phyloP scores from a whole-genome alignment of 2,113 vertebrate genomes.

The Tachycineta bicolor region DNA sequence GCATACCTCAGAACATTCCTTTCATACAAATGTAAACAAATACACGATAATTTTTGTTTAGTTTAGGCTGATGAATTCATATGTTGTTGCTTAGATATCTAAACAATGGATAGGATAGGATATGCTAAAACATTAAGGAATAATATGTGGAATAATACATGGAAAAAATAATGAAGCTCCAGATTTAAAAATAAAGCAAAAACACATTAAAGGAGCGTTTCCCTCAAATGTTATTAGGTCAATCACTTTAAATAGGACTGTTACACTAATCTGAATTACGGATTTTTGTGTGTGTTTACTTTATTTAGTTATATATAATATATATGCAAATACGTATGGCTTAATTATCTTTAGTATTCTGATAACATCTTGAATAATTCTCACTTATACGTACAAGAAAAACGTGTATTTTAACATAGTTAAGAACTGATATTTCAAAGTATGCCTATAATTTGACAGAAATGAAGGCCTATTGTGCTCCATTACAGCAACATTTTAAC shows the following conservation, averaged over 20 bases:
- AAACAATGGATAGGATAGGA: constrained; percentile 73
- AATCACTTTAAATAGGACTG: constrained; percentile 76
- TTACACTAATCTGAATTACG: constrained; percentile 77
- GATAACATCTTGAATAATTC: constrained; percentile 72
- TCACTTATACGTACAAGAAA: constrained; percentile 71
- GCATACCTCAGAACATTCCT: constrained; percentile 85
- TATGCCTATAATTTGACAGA: constrained; percentile 40
- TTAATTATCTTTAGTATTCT: constrained; percentile 75
- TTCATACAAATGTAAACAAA: constrained; percentile 93
- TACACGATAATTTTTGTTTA: constrained; percentile 74
- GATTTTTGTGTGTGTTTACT: constrained; percentile 71
- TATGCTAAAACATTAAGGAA: constrained; percentile 75
- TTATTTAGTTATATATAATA: constrained; percentile 74
- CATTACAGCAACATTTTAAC: constrained; percentile 14
- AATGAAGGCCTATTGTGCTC: constrained; percentile 12
- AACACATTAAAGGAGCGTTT: constrained; percentile 70
- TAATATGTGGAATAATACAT: constrained; percentile 75
- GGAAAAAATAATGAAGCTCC: constrained; percentile 66
- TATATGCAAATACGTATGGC: constrained; percentile 80
- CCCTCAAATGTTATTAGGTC: constrained; percentile 72
- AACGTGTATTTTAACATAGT: constrained; percentile 64
- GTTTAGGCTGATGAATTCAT: constrained; percentile 72
- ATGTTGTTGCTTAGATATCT: constrained; percentile 74
- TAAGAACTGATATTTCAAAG: constrained; percentile 59
- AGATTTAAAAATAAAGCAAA: constrained; percentile 70